Evolutionary conservation across 1,140 invertebrate species (phyloP).

Genomic region (Drosophila mayri): DNA sequence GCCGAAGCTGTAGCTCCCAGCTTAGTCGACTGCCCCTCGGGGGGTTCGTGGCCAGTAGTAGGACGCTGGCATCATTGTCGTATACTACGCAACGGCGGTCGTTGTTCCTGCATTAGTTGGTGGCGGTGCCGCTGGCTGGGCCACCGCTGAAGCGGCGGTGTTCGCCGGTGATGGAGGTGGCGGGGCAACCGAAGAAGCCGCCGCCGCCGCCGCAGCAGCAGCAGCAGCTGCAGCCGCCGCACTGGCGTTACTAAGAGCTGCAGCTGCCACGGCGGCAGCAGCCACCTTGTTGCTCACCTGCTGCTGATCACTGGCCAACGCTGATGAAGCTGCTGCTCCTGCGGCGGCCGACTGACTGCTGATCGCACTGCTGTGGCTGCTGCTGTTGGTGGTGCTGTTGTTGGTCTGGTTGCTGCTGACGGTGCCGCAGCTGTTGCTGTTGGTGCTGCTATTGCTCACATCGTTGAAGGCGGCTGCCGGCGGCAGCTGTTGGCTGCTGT

Average conservation of each 20-base stretch:
- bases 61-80: conserved; percentile 75
- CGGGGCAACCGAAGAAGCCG: conserved; percentile 38
- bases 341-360: conserved; percentile 52
- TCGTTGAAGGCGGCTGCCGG: conserved; percentile 80
- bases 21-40: conserved; percentile 50
- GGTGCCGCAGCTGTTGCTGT: conserved; percentile 83
- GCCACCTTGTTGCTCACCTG: conserved; percentile 63
- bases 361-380: conserved; percentile 60
- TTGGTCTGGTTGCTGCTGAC: conserved; percentile 79
- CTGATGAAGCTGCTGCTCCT: conserved; percentile 36
- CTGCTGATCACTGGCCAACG: conserved; percentile 42
- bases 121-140: conserved; percentile 64
- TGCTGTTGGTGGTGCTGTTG: conserved; percentile 75
- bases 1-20: background rate
- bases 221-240: conserved; percentile 29
- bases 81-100: conserved; percentile 84
- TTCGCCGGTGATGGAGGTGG: conserved; percentile 15
- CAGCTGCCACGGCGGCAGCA: conserved; percentile 30
- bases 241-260: conserved; percentile 53
- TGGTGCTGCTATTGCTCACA: conserved; percentile 83
- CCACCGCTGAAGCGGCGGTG: conserved; percentile 37
- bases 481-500: conserved; percentile 75
- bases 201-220: conserved; percentile 21
- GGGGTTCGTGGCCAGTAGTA: conserved; percentile 68
- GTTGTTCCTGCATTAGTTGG: conserved; percentile 78